Conservation (phyloP, 2,797 vertebrate genomes). For the Petrocephalus schoutedeni region DNA sequence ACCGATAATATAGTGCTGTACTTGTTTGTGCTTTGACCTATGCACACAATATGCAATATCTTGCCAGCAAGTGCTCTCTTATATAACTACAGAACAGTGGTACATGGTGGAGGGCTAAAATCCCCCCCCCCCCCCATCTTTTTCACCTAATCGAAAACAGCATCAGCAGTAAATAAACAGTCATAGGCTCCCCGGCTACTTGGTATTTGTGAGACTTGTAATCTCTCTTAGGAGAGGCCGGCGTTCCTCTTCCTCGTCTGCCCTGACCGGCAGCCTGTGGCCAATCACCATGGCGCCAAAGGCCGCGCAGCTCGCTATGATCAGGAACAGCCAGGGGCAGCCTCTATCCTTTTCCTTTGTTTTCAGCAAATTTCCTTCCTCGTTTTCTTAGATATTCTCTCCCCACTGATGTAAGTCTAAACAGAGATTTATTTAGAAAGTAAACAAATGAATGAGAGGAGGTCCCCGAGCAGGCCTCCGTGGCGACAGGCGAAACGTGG, state of each 20-base stretch:
- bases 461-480: constrained; percentile 52
- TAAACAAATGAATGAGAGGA: constrained; percentile 71
- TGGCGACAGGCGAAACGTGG: constrained; percentile 44
- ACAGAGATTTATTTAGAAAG: constrained; percentile 75
- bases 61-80: constrained; percentile 18
- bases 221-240: constrained; percentile 38
- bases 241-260: constrained; percentile 61
- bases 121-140: constrained; percentile 45
- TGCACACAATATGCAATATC: not conserved
- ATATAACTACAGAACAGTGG: constrained; percentile 47
- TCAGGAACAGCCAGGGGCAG: constrained; percentile 68
- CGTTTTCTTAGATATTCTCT: constrained; percentile 76
- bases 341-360: constrained; percentile 75
- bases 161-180: constrained; percentile 67
- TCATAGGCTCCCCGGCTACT: constrained; percentile 47
- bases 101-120: constrained; percentile 38
- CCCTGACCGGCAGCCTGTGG: constrained; percentile 61
- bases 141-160: constrained; percentile 59
- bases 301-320: constrained; percentile 58
- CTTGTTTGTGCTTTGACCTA: not conserved
- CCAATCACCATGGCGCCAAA: constrained; percentile 71
- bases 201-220: constrained; percentile 58
- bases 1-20: not conserved
- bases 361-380: constrained; percentile 78
- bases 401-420: constrained; percentile 74